Evolutionary conservation across 2,888 invertebrate genomes (phyloP), one percentile per base, ranked within the genome.

Genomic region (Megalurothrips usitatus): DNA sequence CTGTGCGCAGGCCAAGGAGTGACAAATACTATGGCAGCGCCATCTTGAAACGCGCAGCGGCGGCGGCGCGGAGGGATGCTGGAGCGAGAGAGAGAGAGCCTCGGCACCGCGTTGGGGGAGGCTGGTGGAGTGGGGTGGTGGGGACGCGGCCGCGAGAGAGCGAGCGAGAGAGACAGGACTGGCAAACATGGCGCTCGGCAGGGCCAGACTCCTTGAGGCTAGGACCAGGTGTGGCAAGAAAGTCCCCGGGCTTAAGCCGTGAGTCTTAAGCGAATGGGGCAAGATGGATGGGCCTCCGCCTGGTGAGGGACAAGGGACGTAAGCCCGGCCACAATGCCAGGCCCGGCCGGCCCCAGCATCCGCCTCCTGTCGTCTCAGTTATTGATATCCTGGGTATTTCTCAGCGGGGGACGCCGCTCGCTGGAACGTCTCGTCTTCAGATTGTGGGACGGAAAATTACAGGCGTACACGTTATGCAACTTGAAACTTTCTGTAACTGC

Each of bases 231-330:
- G 68, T 75, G 68, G 68, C 68, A 75, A 75, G 68, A 75, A 75
- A 75, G 68, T 75, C 68, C 58, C 58, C 68, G 68, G 58, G 68
- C 68, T 75, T 75, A 58, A 43, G 58, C 58, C 58, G 34, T 43
- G 58, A 75, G 68, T 75, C 68, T 75, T 75, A 75, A 75, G 68
- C 68, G 68, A 75, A 75, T 75, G 68, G 23, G 68, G 26, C 68
- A 75, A 75, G 68, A 75, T 75, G 68, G 68, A 75, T 75, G 23
- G 68, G 23, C 0, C 68, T 26, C 26, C 26, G 68, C 26, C 26
- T 75, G 68, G 26, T 75, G 23, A 75, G 68, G 26, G 23, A 19
- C 58, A 17, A 19, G 58, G 58, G 58, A 4, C 58, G 17, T 58
- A 58, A 58, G 58, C 58, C 58, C 19, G 19, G 58, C 17, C 58